Percentiles rank a stretch among this genome's conserved stretches.
Conservation (phyloP, 2,888 invertebrate genomes). For the Diarsia dahlii region DNA sequence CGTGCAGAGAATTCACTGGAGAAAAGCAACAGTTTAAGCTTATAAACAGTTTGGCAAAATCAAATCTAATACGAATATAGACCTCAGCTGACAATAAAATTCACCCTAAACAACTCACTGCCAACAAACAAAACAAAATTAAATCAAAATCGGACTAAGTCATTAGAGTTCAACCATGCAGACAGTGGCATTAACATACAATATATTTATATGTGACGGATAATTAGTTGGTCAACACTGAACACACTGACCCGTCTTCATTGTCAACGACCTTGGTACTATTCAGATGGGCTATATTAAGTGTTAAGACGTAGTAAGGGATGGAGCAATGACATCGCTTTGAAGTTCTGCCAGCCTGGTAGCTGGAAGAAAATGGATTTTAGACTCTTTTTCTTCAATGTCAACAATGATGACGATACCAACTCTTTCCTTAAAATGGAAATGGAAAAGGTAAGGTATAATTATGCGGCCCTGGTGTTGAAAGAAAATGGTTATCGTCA, state of each 20-base stretch:
- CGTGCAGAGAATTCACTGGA: background rate
- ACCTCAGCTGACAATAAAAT: background rate
- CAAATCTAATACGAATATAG: background rate
- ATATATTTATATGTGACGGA: conserved; percentile 68
- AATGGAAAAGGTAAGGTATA: background rate
- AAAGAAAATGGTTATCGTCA: conserved; percentile 14
- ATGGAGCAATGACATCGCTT: conserved; percentile 27
- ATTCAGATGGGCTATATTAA: conserved; percentile 57
- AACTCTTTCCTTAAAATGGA: too few relatives aligned
- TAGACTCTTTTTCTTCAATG: background rate
- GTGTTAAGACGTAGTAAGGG: conserved; percentile 57
- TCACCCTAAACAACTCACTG: background rate
- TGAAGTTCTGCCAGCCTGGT: conserved; percentile 43
- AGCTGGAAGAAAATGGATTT: conserved; percentile 6
- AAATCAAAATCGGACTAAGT: conserved; percentile 55
- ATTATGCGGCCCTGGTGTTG: background rate
- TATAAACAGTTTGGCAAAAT: background rate
- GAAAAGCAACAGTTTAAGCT: background rate
- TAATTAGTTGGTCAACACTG: conserved; percentile 77
- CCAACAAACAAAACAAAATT: conserved; percentile 23
- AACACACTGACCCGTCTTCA: conserved; percentile 76
- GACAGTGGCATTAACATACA: conserved; percentile 76
- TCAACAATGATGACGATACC: too few relatives aligned
- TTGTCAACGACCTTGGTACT: conserved; percentile 77
- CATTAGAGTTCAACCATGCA: conserved; percentile 56